Evolutionary conservation across 2,797 vertebrate species (phyloP), one percentile per base, ranked within the genome.

Genomic region (Podarcis siculus): DNA sequence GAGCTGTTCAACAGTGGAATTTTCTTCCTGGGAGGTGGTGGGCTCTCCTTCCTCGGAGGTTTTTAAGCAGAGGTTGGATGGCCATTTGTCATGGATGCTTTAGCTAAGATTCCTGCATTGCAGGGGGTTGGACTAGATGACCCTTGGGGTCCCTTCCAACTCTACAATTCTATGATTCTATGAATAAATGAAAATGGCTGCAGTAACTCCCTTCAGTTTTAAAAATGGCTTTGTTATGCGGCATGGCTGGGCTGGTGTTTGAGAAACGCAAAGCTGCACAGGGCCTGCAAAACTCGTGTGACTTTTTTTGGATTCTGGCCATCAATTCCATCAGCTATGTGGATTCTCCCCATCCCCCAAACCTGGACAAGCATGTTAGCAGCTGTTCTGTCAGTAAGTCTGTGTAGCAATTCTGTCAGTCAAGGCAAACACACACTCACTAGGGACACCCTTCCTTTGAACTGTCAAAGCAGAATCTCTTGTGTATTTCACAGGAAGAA

Each of bases 371-470:
- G 3, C 1, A n/a, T 27, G 3, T 86, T 89, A 81, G 27, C 66
- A 93, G 79, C 39, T 90, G n/a, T 89, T 88, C n/a, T 73, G 2
- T 67, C 64, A 66, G 15, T 83, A 64, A 35, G 35, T 91, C 66
- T 91, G 37, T 87, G 88, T 23, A 4, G 2, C 88, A 92, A 88
- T 4, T 1, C 39, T 39, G 66, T 81, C 55, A 89, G 73, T 85
- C 15, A 91, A 88, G 77, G 35, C 3, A 90, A 89, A 19, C 67
- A 0, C 27, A 10, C 89, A 79, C 87, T 85, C 1, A 0, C 45
- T 66, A 35, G 35, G 42, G 69, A 17, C 42, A 23, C 19, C 80
- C 42, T 89, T 91, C 76, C 45, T 85, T 93, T 92, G 89, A 90
- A 69, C 12, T 1, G 12, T 27, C 23, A 12, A 79, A 0, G 5